Percentiles rank a stretch among this genome's conserved stretches.
Conservation (phyloP, 2,113 vertebrate genomes). For the Erinaceus europaeus region DNA sequence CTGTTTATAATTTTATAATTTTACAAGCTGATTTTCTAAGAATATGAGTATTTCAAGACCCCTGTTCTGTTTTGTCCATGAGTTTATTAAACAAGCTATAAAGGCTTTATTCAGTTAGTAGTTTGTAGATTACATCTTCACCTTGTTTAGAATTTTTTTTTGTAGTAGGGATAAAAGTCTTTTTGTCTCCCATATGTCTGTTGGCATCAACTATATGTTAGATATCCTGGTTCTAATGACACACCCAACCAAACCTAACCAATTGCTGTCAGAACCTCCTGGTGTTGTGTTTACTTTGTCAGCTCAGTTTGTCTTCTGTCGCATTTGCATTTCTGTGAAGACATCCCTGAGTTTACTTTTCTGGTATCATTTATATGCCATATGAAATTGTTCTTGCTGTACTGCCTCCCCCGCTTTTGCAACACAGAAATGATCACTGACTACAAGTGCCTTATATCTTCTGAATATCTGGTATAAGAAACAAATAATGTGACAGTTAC, state of each 20-base stretch:
- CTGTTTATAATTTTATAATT: neutral
- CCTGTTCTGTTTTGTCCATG: neutral
- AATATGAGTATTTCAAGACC: neutral
- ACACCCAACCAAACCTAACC: neutral
- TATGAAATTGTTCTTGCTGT: neutral
- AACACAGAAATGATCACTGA: neutral
- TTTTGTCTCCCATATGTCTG: neutral
- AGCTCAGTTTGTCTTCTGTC: neutral
- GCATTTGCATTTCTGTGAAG: slow-evolving; percentile 9
- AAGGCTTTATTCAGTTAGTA: neutral
- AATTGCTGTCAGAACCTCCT: neutral
- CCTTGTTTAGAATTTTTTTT: neutral
- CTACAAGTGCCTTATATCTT: neutral
- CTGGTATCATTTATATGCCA: neutral
- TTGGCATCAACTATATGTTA: slow-evolving; percentile 19
- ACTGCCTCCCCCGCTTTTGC: neutral
- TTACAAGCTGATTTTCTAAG: neutral
- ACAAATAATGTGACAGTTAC: neutral
- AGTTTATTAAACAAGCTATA: neutral
- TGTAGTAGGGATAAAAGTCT: neutral
- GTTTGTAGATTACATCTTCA: neutral
- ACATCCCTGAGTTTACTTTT: neutral
- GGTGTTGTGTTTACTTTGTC: neutral
- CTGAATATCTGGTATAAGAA: neutral
- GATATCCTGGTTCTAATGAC: neutral